A percentile compares a stretch with the other conserved stretches of the same genome.
Conservation (phyloP, 1,140 invertebrate genomes). For the Drosophila arizonae region DNA sequence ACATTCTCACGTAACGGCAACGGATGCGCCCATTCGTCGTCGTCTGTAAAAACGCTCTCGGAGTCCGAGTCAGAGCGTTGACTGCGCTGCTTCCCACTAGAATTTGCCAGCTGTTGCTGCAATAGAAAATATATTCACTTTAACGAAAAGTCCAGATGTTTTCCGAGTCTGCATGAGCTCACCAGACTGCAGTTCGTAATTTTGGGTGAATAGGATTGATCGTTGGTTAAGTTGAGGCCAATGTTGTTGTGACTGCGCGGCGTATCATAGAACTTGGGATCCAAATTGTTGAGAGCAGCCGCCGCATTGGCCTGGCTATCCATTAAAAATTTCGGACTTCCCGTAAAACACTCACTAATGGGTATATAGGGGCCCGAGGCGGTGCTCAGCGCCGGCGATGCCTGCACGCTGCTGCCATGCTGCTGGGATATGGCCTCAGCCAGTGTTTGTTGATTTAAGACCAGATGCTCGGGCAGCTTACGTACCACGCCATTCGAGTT, state of each 20-base stretch:
- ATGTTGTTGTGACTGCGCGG: constrained; percentile 83
- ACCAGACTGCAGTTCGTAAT: constrained; percentile 78
- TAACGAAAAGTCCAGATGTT: background rate
- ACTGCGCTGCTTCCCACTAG: constrained; percentile 50
- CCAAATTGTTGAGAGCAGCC: constrained; percentile 72
- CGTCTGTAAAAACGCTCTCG: constrained; percentile 86
- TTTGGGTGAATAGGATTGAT: constrained; percentile 82
- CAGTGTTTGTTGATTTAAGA: constrained; percentile 62
- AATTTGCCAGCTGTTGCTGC: constrained; percentile 66
- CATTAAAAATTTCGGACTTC: constrained; percentile 84
- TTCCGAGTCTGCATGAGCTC: background rate
- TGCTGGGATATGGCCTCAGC: constrained; percentile 58
- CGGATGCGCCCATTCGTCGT: constrained; percentile 84
- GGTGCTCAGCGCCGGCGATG: constrained; percentile 86
- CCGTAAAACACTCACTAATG: constrained; percentile 95
- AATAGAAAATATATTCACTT: background rate
- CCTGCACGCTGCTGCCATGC: constrained; percentile 82
- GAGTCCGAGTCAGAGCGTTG: constrained; percentile 84
- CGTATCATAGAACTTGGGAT: constrained; percentile 85
- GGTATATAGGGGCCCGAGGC: constrained; percentile 90
- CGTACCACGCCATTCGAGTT: constrained; percentile 72
- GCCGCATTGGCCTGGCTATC: constrained; percentile 29
- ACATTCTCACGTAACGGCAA: constrained; percentile 77
- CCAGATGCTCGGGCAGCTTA: constrained; percentile 80
- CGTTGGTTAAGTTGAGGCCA: constrained; percentile 80